Evolutionary conservation across 2,797 vertebrate species (phyloP), one percentile per base, ranked within the genome.

Genomic region (Chelon auratus): DNA sequence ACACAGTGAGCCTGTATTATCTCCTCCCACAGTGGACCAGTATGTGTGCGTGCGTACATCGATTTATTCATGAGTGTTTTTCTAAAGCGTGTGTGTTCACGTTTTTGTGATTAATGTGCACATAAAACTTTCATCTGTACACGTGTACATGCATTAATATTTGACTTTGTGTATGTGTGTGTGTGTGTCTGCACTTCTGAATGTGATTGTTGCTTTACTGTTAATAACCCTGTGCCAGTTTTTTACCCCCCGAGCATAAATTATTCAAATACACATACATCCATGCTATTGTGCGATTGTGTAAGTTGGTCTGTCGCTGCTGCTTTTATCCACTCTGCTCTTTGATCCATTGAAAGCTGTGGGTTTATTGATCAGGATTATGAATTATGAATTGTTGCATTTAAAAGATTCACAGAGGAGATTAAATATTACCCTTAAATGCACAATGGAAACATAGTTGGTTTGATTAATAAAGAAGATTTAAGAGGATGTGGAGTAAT

Each of bases 351-450:
- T 54, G 55, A 60, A 75, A 77, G 20, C 39, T 6, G 55, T 68
- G 62, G 71, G 56, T 76, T 85, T 80, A 78, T 82, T 81, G 78
- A 85, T 85, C 67, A 45, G 47, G 0, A 9, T n/a, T 1, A 39
- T 81, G 57, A 84, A 83, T 84, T 17, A 84, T 81, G 48, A 10
- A 81, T 0, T 3, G 7, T 5, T 0, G 2, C 20, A 37, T 66
- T 72, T 85, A 68, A 77, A 83, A 71, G 71, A 71, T 81, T 72
- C 20, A 77, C 2, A 3, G 30, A 43, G 17, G 42, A 59, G 10
- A 69, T 80, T 0, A 72, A 80, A 63, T 68, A 80, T 83, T 62
- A 61, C 75, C 36, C 18, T 53, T 9, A 14, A 22, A 22, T 1
- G 48, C 55, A 78, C 10, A 12, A 40, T 13, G 3, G 11, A 40